Evolutionary conservation across 2,888 invertebrate genomes (phyloP), one percentile per base, ranked within the genome.

Genomic region (Caenorhabditis sp.): DNA sequence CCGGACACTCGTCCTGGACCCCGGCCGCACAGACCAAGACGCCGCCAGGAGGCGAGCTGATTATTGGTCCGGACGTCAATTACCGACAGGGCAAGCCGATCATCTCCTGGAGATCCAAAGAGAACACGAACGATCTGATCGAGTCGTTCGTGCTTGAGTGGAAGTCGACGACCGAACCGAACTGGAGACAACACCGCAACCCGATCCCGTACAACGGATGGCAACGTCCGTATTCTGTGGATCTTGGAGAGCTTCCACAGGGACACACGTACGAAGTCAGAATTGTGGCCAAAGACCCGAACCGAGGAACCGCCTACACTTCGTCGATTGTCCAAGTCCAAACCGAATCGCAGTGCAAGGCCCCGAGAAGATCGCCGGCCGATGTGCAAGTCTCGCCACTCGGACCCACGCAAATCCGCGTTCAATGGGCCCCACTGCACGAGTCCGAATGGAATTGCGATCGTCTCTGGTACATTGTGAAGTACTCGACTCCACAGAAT

Each of bases 401-500:
- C 13, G 89, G 89, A 8, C 88, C 89, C n/a, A 87, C 84, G 9
- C 86, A 87, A 68, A 85, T 89, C 45, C 83, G 86, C 15, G 79
- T 89, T 43, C 84, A 80, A n/a, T 89, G 89, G 89, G 83, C 83
- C 62, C 87, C 88, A n/a, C 73, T 89, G 17, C 77, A 82, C 37
- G 87, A 88, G 53, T 65, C 81, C 24, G 88, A 89, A 72, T 89
- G 89, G 89, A 87, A 87, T 63, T 89, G 89, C 59, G 87, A 89
- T 61, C 81, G 81, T 30, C 70, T 88, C 35, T 89, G 88, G 88
- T 89, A 89, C 75, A 79, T 89, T 46, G 86, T 89, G 62, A 89
- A 89, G 75, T 86, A 89, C 80, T 83, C 72, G 50, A 87, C 80
- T 11, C 79, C 81, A 15, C 68, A 78, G 39, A 77, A 78, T 41